Conservation (phyloP, 2,888 invertebrate species). For the Dasysyrphus tricinctus region DNA sequence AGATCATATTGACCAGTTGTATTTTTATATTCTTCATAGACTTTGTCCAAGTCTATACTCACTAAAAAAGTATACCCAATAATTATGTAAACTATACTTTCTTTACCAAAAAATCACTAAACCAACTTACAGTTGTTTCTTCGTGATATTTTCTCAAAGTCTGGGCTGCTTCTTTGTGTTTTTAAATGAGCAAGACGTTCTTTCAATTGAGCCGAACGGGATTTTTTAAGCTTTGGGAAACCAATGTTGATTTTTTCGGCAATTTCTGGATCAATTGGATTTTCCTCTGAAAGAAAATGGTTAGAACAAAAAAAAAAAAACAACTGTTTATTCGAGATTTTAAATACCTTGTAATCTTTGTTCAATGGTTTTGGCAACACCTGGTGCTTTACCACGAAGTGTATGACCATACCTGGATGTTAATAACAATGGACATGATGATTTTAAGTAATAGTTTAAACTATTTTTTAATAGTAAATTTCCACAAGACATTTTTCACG, state of each 20-base stretch:
- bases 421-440: conserved; percentile 68
- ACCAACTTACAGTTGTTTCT: conserved; percentile 85
- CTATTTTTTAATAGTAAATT: conserved; percentile 79
- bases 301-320: not conserved
- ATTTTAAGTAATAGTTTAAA: conserved; percentile 76
- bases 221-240: conserved; percentile 83
- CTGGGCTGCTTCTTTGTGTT: conserved; percentile 84
- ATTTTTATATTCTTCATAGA: conserved; percentile 87
- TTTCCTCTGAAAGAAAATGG: conserved; percentile 78
- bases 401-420: conserved; percentile 84
- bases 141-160: conserved; percentile 87
- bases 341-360: conserved; percentile 88
- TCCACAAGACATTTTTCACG: conserved; percentile 78
- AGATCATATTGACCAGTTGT: conserved; percentile 88
- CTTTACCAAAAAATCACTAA: not conserved
- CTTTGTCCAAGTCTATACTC: conserved; percentile 87
- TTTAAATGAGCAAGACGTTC: conserved; percentile 86
- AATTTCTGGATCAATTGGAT: conserved; percentile 84
- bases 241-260: conserved; percentile 87
- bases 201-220: conserved; percentile 83
- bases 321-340: conserved; percentile 66
- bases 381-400: conserved; percentile 89
- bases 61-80: conserved; percentile 83
- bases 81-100: conserved; percentile 64
- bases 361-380: conserved; percentile 87